Percentiles rank a stretch among this genome's conserved stretches.
Conservation (phyloP, 2,797 vertebrate species). For the Poecilia picta region DNA sequence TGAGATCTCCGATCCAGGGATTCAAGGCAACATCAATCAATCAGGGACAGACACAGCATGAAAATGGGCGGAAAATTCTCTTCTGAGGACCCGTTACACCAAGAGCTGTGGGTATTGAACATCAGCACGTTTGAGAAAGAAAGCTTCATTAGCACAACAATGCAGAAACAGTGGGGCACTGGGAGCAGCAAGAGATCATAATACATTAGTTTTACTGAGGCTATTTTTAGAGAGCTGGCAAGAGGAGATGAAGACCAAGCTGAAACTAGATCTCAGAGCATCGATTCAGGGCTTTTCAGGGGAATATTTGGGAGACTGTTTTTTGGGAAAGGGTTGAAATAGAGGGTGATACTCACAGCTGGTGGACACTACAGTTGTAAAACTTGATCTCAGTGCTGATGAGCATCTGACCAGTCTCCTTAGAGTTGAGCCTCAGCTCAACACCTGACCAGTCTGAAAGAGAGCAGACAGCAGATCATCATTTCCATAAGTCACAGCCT, state of each 20-base stretch:
- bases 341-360: conserved; percentile 86
- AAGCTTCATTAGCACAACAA: conserved; percentile 48
- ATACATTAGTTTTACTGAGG: conserved; percentile 52
- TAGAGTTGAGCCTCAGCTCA: conserved; percentile 92
- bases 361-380: conserved; percentile 99
- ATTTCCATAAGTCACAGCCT: not conserved
- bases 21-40: conserved; percentile 56
- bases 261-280: conserved; percentile 53
- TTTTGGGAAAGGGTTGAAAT: conserved; percentile 33
- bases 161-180: conserved; percentile 24
- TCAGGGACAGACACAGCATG: conserved; percentile 45
- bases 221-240: conserved; percentile 53
- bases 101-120: conserved; percentile 29
- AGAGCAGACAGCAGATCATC: conserved; percentile 21
- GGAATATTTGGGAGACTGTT: conserved; percentile 1
- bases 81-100: conserved; percentile 42
- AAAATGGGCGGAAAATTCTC: conserved; percentile 56
- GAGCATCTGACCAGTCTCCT: conserved; percentile 93
- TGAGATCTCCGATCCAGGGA: conserved; percentile 48
- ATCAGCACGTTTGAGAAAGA: conserved; percentile 29
- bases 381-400: conserved; percentile 99
- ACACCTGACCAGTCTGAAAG: conserved; percentile 93
- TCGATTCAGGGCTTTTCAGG: conserved; percentile 39
- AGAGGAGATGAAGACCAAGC: conserved; percentile 52
- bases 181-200: conserved; percentile 48